These are phyloP conservation scores for Antechinus flavipes DNA, from an alignment of 2,113 vertebrate genomes.

Conservation along the genomic window DNA sequence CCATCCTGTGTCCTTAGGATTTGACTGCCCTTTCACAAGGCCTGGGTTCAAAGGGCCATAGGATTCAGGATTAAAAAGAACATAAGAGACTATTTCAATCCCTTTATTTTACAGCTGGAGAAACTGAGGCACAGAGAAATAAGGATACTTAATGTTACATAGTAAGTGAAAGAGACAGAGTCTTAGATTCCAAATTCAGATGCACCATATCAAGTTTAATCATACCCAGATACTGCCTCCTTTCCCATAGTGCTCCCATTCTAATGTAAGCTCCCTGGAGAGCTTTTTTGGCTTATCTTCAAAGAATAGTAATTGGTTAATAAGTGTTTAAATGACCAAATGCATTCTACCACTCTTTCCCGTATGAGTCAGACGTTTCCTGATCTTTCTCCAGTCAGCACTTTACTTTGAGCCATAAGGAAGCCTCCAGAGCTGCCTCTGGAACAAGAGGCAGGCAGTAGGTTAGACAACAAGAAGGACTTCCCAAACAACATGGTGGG, in stretches of 20 bases:
- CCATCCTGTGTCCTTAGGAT: neutral
- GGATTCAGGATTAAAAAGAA: neutral
- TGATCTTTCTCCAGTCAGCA: neutral
- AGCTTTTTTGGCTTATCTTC: neutral
- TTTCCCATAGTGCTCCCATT: neutral
- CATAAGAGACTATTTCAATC: neutral
- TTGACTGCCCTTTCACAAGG: neutral
- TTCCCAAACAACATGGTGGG: neutral
- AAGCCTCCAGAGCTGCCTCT: neutral
- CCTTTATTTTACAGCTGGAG: neutral
- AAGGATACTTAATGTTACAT: neutral
- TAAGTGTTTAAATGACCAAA: neutral
- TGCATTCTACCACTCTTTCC: neutral
- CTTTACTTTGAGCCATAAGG: neutral
- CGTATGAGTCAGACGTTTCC: neutral
- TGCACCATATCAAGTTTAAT: neutral
- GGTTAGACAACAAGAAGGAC: neutral
- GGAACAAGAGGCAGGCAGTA: neutral
- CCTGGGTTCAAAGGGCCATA: neutral
- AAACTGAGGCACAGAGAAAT: neutral
- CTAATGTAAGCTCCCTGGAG: neutral
- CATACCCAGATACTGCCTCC: neutral
- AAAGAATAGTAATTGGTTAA: neutral
- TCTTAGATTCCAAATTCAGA: neutral
- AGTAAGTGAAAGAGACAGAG: neutral